A percentile compares a stretch with the other conserved stretches of the same genome.
Conservation (phyloP, 2,113 vertebrate genomes). For the Ifrita kowaldi region DNA sequence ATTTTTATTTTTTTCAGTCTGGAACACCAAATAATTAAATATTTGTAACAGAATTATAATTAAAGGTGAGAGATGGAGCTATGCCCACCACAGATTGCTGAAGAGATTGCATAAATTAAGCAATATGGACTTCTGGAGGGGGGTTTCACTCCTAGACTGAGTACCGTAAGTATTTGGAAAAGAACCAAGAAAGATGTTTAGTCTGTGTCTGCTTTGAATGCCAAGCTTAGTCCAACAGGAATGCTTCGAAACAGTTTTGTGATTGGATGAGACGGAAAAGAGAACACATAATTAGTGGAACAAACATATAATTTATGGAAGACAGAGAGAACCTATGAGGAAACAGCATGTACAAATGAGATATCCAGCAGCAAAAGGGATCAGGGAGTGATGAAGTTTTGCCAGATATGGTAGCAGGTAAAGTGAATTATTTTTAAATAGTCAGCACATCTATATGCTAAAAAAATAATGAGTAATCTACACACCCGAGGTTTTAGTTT, state of each 20-base stretch:
- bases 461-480: neutral
- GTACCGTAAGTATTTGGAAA: neutral
- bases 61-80: neutral
- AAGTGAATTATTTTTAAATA: neutral
- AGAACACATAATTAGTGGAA: neutral
- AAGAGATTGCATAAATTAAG: neutral
- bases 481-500: slow-evolving; percentile 1
- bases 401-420: neutral
- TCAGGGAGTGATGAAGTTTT: neutral
- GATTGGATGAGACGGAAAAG: neutral
- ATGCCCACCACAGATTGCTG: neutral
- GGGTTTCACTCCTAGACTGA: neutral
- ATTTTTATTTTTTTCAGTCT: neutral
- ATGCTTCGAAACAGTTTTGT: neutral
- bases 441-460: neutral
- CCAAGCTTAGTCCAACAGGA: neutral
- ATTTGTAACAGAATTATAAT: neutral
- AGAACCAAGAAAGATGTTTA: neutral
- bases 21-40: neutral
- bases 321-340: neutral
- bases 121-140: neutral
- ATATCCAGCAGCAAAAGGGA: neutral
- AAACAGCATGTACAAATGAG: neutral
- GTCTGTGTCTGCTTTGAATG: neutral
- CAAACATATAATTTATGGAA: neutral